Percentiles rank a stretch among this genome's conserved stretches.
These are phyloP conservation scores for Musca vetustissima DNA, from an alignment of 1,140 invertebrate genomes.

Conservation along the genomic window DNA sequence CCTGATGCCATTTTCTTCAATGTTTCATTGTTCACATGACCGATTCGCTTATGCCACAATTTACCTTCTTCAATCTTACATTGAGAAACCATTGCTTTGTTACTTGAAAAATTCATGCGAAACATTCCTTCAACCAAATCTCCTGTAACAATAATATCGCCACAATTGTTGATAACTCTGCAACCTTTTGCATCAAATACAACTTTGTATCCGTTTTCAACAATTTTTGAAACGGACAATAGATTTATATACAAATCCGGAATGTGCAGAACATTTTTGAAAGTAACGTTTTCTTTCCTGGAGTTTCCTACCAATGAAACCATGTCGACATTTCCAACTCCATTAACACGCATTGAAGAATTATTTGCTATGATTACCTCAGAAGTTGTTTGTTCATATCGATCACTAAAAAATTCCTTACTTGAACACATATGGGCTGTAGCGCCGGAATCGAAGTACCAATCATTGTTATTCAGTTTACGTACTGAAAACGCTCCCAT, in stretches of 20 bases:
- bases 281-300: not conserved
- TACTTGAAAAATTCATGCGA: not conserved
- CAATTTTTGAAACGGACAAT: conserved; percentile 21
- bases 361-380: too few relatives aligned
- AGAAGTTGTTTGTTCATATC: too few relatives aligned
- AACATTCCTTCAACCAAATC: not conserved
- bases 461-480: too few relatives aligned
- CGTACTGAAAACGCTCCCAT: too few relatives aligned
- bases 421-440: too few relatives aligned
- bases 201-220: not conserved
- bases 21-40: conserved; percentile 3
- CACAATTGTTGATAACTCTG: not conserved
- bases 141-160: not conserved
- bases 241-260: conserved; percentile 24
- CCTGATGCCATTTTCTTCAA: conserved; percentile 7
- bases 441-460: too few relatives aligned
- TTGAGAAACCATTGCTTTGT: not conserved
- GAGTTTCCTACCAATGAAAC: not conserved
- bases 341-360: not conserved
- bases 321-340: conserved; percentile 1
- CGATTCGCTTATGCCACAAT: not conserved
- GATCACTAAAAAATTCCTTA: too few relatives aligned
- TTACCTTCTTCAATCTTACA: not conserved
- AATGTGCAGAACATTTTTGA: not conserved
- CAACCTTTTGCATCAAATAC: not conserved